Evolutionary conservation across 2,113 vertebrate genomes (phyloP).

Genomic region (Hystrix cristata): DNA sequence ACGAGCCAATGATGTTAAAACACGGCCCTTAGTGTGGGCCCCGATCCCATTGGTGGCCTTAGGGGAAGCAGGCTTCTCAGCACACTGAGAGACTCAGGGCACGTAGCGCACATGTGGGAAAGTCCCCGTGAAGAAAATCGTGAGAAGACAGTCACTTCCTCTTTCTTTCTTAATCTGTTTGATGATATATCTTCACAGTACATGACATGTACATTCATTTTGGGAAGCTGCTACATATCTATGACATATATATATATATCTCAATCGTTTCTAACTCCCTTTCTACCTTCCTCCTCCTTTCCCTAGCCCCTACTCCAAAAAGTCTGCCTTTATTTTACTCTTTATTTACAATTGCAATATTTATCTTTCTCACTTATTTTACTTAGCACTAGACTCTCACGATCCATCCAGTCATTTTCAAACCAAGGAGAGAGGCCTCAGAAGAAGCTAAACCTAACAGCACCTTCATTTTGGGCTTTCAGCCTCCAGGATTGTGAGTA

Average conservation of each 20-base stretch:
- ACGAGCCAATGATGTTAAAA: not conserved
- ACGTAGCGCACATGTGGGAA: not conserved
- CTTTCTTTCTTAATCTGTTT: not conserved
- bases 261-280: not conserved
- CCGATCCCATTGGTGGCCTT: not conserved
- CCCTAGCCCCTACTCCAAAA: no score
- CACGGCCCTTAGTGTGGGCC: fast-evolving
- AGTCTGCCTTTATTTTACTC: no score
- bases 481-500: not conserved
- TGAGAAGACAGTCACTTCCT: not conserved
- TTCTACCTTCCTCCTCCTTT: no score
- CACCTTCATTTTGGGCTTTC: no score
- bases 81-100: no score
- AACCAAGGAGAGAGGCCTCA: no score
- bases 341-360: no score
- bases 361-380: no score
- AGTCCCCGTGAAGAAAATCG: not conserved
- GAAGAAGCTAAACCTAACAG: no score
- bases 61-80: not conserved
- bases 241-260: not conserved
- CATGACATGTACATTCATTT: not conserved
- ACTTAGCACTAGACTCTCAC: no score
- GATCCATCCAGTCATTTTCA: no score
- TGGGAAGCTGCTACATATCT: not conserved
- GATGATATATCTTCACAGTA: not conserved